phyloP scores from a whole-genome alignment of 2,797 vertebrate species.

The Amblyopsis hoosieri region DNA sequence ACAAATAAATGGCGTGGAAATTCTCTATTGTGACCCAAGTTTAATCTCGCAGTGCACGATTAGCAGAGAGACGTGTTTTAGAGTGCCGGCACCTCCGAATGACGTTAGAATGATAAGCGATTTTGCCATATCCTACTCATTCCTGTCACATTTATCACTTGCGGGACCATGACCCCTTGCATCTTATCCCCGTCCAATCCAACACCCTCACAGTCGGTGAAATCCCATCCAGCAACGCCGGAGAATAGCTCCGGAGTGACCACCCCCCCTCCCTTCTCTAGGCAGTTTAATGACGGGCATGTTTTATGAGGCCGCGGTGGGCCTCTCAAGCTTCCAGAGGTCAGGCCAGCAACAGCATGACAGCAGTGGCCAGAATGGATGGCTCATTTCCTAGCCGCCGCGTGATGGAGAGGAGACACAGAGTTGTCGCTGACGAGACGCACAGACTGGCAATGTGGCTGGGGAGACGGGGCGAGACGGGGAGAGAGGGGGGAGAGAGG shows the following conservation, averaged over 20 bases:
- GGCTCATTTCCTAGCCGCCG: conserved; percentile 69
- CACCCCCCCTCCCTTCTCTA: conserved; percentile 41
- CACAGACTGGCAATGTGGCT: conserved; percentile 38
- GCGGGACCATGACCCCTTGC: conserved; percentile 31
- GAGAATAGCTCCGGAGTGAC: conserved; percentile 62
- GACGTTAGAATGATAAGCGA: conserved; percentile 5
- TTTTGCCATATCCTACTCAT: conserved; percentile 26
- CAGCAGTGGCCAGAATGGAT: conserved; percentile 64
- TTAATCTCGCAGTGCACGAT: not conserved
- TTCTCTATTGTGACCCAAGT: conserved; percentile 28
- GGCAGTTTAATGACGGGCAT: conserved; percentile 71
- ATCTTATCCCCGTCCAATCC: conserved; percentile 51
- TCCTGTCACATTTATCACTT: conserved; percentile 38
- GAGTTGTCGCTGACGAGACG: conserved; percentile 50
- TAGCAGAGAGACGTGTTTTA: not conserved
- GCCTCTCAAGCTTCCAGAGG: conserved; percentile 60
- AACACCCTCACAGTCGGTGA: conserved; percentile 70
- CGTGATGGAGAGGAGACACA: conserved; percentile 61
- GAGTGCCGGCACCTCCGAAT: conserved; percentile 9
- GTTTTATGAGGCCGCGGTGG: conserved; percentile 73
- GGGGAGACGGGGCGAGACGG: not conserved
- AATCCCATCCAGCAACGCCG: conserved; percentile 69
- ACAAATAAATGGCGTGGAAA: conserved; percentile 20
- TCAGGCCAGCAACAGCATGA: conserved; percentile 51
- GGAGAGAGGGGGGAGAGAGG: too few relatives aligned